phyloP scores from a whole-genome alignment of 23 tunicate species.

The Pegea sp. region DNA sequence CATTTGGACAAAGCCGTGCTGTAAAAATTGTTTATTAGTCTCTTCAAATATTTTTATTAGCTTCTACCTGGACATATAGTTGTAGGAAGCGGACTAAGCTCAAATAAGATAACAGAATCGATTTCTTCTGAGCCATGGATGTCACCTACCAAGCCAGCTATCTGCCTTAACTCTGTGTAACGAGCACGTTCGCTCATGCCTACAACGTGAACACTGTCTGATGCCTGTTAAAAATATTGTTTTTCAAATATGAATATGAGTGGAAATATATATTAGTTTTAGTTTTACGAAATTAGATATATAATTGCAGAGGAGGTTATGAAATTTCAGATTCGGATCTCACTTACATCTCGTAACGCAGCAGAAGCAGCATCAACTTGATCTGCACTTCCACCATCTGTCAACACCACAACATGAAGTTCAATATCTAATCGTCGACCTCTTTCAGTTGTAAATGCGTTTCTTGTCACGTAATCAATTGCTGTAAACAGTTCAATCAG shows the following conservation, averaged over 20 bases:
- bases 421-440: conserved; percentile 13
- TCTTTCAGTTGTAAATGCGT: conserved; percentile 2
- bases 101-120: background rate
- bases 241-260: background rate
- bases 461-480: conserved; percentile 5
- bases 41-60: background rate
- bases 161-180: conserved; percentile 1
- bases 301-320: background rate
- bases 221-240: conserved; percentile 5
- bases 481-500: too few relatives aligned
- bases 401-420: conserved; percentile 29
- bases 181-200: conserved; percentile 4
- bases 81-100: background rate
- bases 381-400: conserved; percentile 42
- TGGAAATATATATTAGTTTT: too few relatives aligned
- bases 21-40: background rate
- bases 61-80: conserved; percentile 17
- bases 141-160: conserved; percentile 9
- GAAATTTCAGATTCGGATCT: background rate
- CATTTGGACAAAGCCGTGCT: conserved; percentile 5
- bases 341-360: conserved; percentile 14
- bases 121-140: conserved; percentile 1
- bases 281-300: too few relatives aligned
- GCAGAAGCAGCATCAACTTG: conserved; percentile 11
- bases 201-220: conserved; percentile 10